Evolutionary conservation across 2,888 invertebrate genomes (phyloP).

Genomic region (Tipula confusa): DNA sequence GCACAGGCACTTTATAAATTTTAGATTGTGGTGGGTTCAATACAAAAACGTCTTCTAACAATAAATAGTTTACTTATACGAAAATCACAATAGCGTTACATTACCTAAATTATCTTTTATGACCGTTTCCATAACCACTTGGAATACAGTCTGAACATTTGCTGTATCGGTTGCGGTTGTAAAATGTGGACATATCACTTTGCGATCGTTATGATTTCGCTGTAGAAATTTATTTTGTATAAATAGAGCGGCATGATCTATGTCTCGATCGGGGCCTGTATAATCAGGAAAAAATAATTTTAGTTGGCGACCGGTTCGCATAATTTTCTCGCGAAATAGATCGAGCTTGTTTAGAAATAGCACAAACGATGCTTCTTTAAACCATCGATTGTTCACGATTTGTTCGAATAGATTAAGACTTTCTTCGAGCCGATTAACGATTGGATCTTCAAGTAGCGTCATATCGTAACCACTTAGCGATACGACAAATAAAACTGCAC

Average conservation of each 20-base stretch:
- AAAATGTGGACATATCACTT: constrained; percentile 61
- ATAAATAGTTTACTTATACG: constrained; percentile 4
- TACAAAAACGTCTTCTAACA: neutral
- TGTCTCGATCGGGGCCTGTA: constrained; percentile 58
- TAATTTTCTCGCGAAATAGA: constrained; percentile 60
- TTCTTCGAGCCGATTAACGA: constrained; percentile 59
- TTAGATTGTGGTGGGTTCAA: neutral
- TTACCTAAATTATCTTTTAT: constrained; percentile 58
- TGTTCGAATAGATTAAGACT: constrained; percentile 60
- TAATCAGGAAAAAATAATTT: constrained; percentile 59
- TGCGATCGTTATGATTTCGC: constrained; percentile 55
- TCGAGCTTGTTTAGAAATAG: constrained; percentile 63
- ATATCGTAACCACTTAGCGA: constrained; percentile 64
- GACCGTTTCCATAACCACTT: constrained; percentile 63
- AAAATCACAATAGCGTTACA: constrained; percentile 52
- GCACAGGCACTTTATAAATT: constrained; percentile 15
- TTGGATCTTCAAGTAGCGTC: constrained; percentile 59
- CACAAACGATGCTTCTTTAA: constrained; percentile 58
- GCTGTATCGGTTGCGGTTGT: constrained; percentile 64
- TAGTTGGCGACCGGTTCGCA: constrained; percentile 58
- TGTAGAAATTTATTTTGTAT: constrained; percentile 59
- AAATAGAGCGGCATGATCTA: constrained; percentile 59
- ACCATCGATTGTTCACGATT: constrained; percentile 62
- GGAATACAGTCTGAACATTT: constrained; percentile 62
- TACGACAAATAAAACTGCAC: constrained; percentile 60